phyloP scores from a whole-genome alignment of 2,797 vertebrate species.

The Geotrypetes seraphini region DNA sequence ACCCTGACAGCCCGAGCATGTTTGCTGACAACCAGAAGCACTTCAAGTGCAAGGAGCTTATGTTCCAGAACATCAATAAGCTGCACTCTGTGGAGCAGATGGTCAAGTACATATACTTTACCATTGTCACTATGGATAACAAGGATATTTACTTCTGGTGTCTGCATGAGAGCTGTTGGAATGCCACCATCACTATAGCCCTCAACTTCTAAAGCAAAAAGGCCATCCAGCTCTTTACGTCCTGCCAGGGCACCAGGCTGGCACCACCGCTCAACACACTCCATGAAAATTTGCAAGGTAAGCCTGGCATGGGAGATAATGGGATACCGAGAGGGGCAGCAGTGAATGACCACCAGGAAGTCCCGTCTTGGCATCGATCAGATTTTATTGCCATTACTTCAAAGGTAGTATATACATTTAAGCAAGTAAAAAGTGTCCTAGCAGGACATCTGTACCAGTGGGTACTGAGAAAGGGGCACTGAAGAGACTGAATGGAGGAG shows the following conservation, averaged over 20 bases:
- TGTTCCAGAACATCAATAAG: constrained; percentile 84
- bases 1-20: constrained; percentile 81
- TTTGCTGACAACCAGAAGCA: constrained; percentile 75
- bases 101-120: constrained; percentile 92
- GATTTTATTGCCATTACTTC: too few relatives aligned
- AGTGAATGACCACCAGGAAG: too few relatives aligned
- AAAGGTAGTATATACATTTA: too few relatives aligned
- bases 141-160: constrained; percentile 95
- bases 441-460: too few relatives aligned
- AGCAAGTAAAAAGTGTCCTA: too few relatives aligned
- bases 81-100: constrained; percentile 96
- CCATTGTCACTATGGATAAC: constrained; percentile 87
- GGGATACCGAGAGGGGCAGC: too few relatives aligned
- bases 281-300: constrained; percentile 22
- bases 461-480: too few relatives aligned
- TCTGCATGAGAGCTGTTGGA: constrained; percentile 81
- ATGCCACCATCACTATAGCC: constrained; percentile 87
- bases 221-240: constrained; percentile 82
- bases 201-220: constrained; percentile 91
- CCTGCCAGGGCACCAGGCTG: constrained; percentile 68
- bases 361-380: too few relatives aligned
- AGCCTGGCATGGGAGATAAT: too few relatives aligned
- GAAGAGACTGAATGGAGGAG: too few relatives aligned
- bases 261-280: constrained; percentile 57
- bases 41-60: constrained; percentile 77